Evolutionary conservation across 2,113 vertebrate species (phyloP).

Genomic region (Elanoides forficatus): DNA sequence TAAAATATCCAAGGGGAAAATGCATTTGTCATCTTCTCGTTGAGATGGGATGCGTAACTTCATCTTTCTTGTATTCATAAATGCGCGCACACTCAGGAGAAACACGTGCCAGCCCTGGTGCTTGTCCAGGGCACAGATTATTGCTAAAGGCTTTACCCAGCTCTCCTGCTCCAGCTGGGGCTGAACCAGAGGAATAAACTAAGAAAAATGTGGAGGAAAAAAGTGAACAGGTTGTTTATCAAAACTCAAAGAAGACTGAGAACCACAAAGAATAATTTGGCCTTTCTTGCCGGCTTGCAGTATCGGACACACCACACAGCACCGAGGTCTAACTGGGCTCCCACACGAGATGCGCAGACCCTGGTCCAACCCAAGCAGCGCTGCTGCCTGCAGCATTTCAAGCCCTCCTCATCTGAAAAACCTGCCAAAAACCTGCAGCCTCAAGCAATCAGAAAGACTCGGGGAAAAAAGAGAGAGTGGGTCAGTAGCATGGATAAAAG

Average conservation of each 20-base stretch:
- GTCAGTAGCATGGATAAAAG: neutral
- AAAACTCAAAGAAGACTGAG: neutral
- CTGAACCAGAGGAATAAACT: neutral
- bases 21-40: accelerated
- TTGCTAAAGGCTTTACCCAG: neutral
- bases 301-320: accelerated
- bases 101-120: neutral
- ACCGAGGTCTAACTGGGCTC: neutral
- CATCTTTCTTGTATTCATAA: neutral
- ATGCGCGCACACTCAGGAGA: neutral
- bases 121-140: neutral
- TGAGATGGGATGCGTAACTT: neutral
- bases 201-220: neutral
- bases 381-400: neutral
- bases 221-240: neutral
- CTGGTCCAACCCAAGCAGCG: neutral
- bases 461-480: neutral
- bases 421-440: neutral
- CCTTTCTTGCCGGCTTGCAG: neutral
- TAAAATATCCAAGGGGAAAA: neutral
- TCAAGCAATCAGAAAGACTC: neutral
- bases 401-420: neutral
- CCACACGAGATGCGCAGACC: accelerated
- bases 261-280: neutral
- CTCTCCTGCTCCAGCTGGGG: neutral